phyloP scores from a whole-genome alignment of 2,113 vertebrate species.

The Tachysurus vachellii region DNA sequence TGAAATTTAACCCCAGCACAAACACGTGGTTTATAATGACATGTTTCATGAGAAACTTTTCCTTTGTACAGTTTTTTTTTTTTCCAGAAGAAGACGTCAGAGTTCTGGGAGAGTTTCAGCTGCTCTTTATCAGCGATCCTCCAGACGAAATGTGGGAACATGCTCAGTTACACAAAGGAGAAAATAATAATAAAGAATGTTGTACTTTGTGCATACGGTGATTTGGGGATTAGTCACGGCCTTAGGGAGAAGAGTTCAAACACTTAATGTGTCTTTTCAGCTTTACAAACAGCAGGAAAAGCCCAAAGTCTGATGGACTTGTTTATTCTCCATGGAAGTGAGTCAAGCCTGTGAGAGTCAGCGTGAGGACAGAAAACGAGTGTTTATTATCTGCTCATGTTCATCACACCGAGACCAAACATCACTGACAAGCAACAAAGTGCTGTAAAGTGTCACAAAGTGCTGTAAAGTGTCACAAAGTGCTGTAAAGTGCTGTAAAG shows the following conservation, averaged over 20 bases:
- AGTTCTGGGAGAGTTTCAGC: neutral
- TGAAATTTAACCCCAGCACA: too few species aligned
- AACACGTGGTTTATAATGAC: too few species aligned
- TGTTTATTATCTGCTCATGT: too few species aligned
- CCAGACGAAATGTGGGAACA: neutral
- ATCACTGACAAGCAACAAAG: too few species aligned
- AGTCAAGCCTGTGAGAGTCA: too few species aligned
- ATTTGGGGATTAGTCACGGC: neutral
- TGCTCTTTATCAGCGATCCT: neutral
- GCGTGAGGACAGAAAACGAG: too few species aligned
- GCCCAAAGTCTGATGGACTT: neutral
- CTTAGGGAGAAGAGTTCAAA: neutral
- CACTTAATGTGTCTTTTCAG: neutral
- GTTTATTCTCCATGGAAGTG: neutral
- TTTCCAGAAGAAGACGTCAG: neutral
- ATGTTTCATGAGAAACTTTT: too few species aligned
- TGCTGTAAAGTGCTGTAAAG: too few species aligned
- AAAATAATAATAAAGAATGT: neutral
- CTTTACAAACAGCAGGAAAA: neutral
- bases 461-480: too few species aligned
- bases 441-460: too few species aligned
- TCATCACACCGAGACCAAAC: too few species aligned
- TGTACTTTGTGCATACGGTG: neutral
- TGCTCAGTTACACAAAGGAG: neutral
- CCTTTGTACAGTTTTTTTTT: neutral